Evolutionary conservation across 2,888 invertebrate species (phyloP).

Genomic region (Calliphora vomitoria): DNA sequence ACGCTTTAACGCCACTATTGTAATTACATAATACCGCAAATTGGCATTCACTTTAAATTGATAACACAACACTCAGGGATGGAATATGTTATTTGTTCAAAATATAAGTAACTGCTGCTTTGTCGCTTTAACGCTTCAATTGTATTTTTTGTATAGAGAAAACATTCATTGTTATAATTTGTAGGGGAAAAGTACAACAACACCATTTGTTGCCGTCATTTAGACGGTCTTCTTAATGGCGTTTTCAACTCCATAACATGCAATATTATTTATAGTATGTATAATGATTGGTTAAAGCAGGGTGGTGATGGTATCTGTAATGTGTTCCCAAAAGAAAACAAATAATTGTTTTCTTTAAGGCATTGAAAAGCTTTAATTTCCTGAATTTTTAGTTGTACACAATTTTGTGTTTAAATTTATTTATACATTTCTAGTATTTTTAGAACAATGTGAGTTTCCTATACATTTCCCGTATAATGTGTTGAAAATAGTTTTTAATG

Average conservation of each 20-base stretch:
- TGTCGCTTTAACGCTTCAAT: neutral
- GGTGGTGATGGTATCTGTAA: neutral
- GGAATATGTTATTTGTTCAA: neutral
- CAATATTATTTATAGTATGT: constrained; percentile 32
- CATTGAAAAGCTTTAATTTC: neutral
- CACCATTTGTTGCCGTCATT: constrained; percentile 5
- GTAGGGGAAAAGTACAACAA: neutral
- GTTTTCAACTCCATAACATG: neutral
- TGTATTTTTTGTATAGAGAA: neutral
- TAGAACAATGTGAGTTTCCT: too few species aligned
- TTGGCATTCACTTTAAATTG: too few species aligned
- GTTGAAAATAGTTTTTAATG: too few species aligned
- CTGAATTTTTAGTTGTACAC: neutral
- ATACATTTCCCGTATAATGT: too few species aligned
- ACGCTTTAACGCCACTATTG: neutral
- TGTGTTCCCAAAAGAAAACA: neutral
- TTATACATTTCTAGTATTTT: too few species aligned
- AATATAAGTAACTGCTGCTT: neutral
- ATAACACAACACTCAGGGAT: too few species aligned
- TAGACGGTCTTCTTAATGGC: neutral
- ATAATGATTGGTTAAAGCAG: neutral
- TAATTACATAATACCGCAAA: neutral
- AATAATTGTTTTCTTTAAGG: neutral
- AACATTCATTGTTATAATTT: too few species aligned
- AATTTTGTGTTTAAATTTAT: too few species aligned